Percentiles rank a stretch among this genome's conserved stretches.
Evolutionary conservation across 2,797 vertebrate species (phyloP).

Genomic region (Sebastes nivosus): DNA sequence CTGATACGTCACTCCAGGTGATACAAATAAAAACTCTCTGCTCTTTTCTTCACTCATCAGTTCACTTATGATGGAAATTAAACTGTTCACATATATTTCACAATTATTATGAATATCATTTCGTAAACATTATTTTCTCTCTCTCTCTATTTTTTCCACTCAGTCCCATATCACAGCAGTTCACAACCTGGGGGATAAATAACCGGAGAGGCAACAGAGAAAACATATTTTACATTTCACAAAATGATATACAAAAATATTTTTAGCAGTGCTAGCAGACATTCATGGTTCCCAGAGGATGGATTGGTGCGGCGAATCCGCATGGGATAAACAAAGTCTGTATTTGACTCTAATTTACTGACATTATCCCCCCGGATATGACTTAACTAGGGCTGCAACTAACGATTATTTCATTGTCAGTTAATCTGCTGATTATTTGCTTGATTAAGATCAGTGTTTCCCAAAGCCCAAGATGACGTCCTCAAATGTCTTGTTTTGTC

Average conservation of each 20-base stretch:
- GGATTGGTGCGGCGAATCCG: neutral
- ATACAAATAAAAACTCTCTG: neutral
- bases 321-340: neutral
- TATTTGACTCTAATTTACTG: neutral
- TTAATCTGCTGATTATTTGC: too few species aligned
- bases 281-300: neutral
- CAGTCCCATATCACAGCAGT: neutral
- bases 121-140: neutral
- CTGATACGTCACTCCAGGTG: neutral
- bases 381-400: too few species aligned
- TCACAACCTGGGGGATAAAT: neutral
- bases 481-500: too few species aligned
- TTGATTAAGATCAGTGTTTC: too few species aligned
- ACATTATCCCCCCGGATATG: neutral
- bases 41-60: neutral
- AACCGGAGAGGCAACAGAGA: neutral
- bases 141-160: neutral
- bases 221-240: neutral
- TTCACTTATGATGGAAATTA: neutral
- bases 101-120: neutral
- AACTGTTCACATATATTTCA: neutral
- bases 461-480: too few species aligned
- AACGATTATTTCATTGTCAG: too few species aligned
- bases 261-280: neutral
- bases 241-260: neutral